These are phyloP conservation scores for Gallinago jamesoni DNA, from an alignment of 2,113 vertebrate species.

Conservation along the genomic window DNA sequence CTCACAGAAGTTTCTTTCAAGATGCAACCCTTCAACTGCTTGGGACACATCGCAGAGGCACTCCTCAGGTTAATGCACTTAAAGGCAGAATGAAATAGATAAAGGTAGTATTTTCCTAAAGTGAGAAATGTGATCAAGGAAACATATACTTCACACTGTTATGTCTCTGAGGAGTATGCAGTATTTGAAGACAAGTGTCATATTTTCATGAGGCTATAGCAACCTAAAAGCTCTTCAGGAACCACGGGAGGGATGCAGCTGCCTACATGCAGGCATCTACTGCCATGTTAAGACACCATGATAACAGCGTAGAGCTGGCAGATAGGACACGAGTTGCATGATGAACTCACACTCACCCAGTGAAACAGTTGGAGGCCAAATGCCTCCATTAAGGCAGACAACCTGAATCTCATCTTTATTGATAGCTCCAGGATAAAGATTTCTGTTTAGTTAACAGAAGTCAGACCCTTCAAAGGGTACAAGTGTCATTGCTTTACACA, in stretches of 20 bases:
- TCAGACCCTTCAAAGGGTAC: background rate
- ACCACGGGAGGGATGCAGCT: background rate
- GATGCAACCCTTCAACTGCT: background rate
- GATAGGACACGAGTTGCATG: fast-evolving
- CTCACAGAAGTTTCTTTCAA: background rate
- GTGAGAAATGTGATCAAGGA: background rate
- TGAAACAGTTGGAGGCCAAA: background rate
- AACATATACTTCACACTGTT: background rate
- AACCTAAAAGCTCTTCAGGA: background rate
- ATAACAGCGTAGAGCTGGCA: background rate
- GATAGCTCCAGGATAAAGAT: background rate
- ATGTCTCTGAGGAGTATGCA: background rate
- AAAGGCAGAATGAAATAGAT: background rate
- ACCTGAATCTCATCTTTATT: background rate
- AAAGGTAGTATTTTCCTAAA: background rate
- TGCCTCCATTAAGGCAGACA: background rate
- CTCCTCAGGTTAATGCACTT: background rate
- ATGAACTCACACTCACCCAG: background rate
- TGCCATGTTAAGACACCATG: background rate
- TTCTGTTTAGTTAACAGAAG: background rate
- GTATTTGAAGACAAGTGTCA: background rate
- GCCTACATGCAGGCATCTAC: background rate
- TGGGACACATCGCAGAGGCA: background rate
- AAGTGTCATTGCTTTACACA: background rate
- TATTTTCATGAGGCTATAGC: background rate